Conservation (phyloP, 2,113 vertebrate genomes). For the Neopipo cinnamomea region DNA sequence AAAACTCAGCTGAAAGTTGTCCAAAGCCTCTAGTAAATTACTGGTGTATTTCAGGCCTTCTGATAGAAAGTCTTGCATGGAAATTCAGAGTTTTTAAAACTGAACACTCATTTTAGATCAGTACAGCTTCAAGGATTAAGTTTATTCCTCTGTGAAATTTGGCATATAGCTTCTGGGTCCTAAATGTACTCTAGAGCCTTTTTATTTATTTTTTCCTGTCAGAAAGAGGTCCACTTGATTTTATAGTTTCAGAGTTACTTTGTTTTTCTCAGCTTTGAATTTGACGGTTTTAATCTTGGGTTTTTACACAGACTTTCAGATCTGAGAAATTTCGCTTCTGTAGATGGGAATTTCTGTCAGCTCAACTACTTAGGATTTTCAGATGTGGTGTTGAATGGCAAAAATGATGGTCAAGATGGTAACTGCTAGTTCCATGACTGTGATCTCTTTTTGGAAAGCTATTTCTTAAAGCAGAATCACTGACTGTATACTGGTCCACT, state of each 20-base stretch:
- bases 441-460: neutral
- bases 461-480: neutral
- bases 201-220: neutral
- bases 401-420: neutral
- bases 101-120: neutral
- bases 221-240: neutral
- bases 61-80: neutral
- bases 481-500: neutral
- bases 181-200: neutral
- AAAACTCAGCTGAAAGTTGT: neutral
- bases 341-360: neutral
- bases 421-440: neutral
- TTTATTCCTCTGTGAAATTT: neutral
- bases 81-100: neutral
- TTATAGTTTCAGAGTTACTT: neutral
- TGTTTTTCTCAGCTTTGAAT: neutral
- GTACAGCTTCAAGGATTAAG: neutral
- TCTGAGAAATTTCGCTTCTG: neutral
- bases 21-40: neutral
- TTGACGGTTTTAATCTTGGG: neutral
- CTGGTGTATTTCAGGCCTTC: neutral
- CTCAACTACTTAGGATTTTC: neutral
- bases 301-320: neutral
- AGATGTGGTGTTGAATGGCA: neutral
- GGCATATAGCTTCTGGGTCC: neutral